Evolutionary conservation across 2,113 vertebrate genomes (phyloP).

Genomic region (Rhinolophus ferrumequinum): DNA sequence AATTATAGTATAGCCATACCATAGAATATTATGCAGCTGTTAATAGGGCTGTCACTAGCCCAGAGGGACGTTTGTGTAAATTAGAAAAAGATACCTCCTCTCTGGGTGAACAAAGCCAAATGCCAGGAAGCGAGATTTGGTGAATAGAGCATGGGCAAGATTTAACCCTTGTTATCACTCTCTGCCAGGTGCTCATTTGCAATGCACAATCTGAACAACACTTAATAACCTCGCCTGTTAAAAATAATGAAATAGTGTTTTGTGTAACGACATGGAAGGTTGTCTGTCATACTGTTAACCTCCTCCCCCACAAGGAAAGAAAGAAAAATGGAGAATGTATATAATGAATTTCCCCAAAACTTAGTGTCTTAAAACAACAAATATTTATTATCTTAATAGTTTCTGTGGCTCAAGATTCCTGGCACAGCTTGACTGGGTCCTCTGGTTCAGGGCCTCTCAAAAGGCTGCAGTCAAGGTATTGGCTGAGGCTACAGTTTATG

Average conservation of each 20-base stretch:
- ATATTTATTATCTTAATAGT: background rate
- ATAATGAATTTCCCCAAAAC: background rate
- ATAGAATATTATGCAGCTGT: background rate
- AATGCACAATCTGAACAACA: background rate
- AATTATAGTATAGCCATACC: background rate
- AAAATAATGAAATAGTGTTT: background rate
- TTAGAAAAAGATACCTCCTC: background rate
- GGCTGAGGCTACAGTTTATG: too few species aligned
- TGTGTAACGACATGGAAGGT: background rate
- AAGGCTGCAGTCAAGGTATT: background rate
- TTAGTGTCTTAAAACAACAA: background rate
- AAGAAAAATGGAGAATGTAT: background rate
- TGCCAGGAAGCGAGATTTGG: background rate
- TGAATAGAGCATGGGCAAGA: background rate
- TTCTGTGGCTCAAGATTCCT: background rate
- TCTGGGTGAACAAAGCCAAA: background rate
- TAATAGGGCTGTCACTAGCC: background rate
- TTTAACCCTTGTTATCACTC: background rate
- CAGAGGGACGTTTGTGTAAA: background rate
- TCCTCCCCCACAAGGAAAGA: background rate
- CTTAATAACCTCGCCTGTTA: background rate
- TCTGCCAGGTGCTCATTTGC: background rate
- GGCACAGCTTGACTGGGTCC: background rate
- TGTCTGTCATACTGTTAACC: background rate
- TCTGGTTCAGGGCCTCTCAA: background rate